A percentile compares a stretch with the other conserved stretches of the same genome.
These are phyloP conservation scores for Lepus oiostolus DNA, from an alignment of 2,797 vertebrate species.

Conservation along the genomic window DNA sequence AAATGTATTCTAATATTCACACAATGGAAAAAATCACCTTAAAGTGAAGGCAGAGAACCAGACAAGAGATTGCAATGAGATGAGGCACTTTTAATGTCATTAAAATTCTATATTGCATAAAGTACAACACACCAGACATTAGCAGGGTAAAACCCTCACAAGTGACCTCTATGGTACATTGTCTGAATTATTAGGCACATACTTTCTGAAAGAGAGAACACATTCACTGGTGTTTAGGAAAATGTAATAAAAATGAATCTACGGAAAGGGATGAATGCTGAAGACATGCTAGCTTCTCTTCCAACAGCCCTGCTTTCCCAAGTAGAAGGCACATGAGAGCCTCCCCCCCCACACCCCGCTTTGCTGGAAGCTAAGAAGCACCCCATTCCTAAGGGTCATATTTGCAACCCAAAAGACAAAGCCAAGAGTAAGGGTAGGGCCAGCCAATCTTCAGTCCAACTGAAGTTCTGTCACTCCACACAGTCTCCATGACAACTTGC, in stretches of 20 bases:
- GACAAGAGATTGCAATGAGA: slow-evolving; percentile 41
- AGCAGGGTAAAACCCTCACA: slow-evolving; percentile 27
- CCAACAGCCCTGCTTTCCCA: not conserved
- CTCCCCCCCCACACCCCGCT: not conserved
- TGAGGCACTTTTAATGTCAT: slow-evolving; percentile 42
- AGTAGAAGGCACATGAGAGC: not conserved
- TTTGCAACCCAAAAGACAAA: not conserved
- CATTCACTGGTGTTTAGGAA: slow-evolving; percentile 12
- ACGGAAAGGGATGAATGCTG: slow-evolving; percentile 10
- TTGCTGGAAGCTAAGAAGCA: not conserved
- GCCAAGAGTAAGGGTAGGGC: not conserved
- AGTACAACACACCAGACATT: slow-evolving; percentile 48
- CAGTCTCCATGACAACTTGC: not conserved
- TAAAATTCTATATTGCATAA: slow-evolving; percentile 26
- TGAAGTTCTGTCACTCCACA: not conserved
- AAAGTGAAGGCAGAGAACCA: slow-evolving; percentile 48
- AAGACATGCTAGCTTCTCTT: not conserved
- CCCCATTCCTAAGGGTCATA: not conserved
- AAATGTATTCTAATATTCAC: slow-evolving; percentile 62
- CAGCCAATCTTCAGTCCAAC: not conserved
- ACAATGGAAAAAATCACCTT: slow-evolving; percentile 20
- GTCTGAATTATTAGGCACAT: slow-evolving; percentile 37
- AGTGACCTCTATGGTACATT: slow-evolving; percentile 54
- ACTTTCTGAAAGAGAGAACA: slow-evolving; percentile 53
- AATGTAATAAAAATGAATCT: slow-evolving; percentile 48